Evolutionary conservation across 1,140 invertebrate species (phyloP), one percentile per base, ranked within the genome.

Genomic region (Brachionus sp.): DNA sequence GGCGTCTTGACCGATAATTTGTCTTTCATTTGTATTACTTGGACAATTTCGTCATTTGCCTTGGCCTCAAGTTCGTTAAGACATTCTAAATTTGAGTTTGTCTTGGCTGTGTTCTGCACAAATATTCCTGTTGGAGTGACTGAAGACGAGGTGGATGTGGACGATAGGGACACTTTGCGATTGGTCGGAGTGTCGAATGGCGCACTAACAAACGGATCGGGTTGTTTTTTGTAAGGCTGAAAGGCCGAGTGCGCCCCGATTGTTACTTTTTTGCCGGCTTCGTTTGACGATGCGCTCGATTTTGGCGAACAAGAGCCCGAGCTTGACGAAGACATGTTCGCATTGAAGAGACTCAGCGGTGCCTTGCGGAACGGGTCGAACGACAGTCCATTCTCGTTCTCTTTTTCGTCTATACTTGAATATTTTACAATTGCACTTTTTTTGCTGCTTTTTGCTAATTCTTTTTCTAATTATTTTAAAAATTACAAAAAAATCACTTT

Each of bases 341-440:
- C 44, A 10, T 78, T 80, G 16, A 80, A 80, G 13, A 57, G 50
- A 2, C 19, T 35, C 35, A 70, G 16, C 16, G 66, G 66, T 39
- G 77, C 77, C 33, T 62, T 62, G 23, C 77, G 77, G 16, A 80
- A 80, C 29, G 77, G 77, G 25, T 80, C 77, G 5, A 78, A 53
- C 19, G 16, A 13, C 42, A 33, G 29, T 6, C 73, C 37, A 5
- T 77, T 16, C 7, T n/a, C 66, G 16, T 9, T 9, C 9, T 70
- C 29, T 5, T 70, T 70, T 7, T 70, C 66, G 0, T 70, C 66
- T 19, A 70, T 70, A 33, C 33, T 70, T 33, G 66, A 70, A 44
- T 70, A 70, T 39, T 70, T 70, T n/a, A 70, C 35, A 39, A 70
- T 70, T 39, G 66, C n/a, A 10, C 35, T 37, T 39, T 70, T 70